A percentile compares a stretch with the other conserved stretches of the same genome.
Evolutionary conservation across 2,888 invertebrate genomes (phyloP).

Genomic region (Aplocera efformata): DNA sequence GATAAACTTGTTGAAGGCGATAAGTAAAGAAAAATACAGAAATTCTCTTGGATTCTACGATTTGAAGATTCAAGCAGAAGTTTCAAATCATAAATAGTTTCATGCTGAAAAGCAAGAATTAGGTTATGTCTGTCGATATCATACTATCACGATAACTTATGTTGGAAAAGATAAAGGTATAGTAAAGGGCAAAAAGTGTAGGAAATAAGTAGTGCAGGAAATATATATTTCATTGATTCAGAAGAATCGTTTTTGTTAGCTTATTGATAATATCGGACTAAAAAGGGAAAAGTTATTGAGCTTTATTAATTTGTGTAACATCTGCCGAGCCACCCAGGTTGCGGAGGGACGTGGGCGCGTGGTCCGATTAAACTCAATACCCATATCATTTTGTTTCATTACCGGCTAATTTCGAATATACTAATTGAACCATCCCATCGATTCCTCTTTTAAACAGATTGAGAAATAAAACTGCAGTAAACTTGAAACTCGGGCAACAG

Average conservation of each 20-base stretch:
- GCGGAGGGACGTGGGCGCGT: conserved; percentile 28
- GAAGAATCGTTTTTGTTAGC: conserved; percentile 41
- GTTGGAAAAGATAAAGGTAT: too few relatives aligned
- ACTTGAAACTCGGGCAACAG: conserved; percentile 22
- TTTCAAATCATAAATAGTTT: too few relatives aligned
- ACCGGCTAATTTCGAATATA: conserved; percentile 36
- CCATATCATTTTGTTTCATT: conserved; percentile 44
- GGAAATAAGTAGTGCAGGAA: too few relatives aligned
- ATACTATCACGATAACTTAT: too few relatives aligned
- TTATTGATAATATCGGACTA: conserved; percentile 40
- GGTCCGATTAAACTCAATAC: conserved; percentile 23
- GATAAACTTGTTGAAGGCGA: too few relatives aligned
- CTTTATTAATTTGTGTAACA: conserved; percentile 50
- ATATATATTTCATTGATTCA: too few relatives aligned
- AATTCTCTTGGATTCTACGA: too few relatives aligned
- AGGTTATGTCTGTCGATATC: too few relatives aligned
- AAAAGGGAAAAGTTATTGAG: conserved; percentile 57
- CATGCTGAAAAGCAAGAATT: too few relatives aligned
- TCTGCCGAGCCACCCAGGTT: conserved; percentile 62
- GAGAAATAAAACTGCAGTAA: conserved; percentile 33
- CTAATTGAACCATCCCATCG: conserved; percentile 40
- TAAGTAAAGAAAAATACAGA: too few relatives aligned
- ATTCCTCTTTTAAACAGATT: conserved; percentile 39
- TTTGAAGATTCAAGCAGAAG: too few relatives aligned
- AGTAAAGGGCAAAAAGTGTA: too few relatives aligned